Conservation (phyloP, 2,797 vertebrate species). For the Anguilla pacifica region DNA sequence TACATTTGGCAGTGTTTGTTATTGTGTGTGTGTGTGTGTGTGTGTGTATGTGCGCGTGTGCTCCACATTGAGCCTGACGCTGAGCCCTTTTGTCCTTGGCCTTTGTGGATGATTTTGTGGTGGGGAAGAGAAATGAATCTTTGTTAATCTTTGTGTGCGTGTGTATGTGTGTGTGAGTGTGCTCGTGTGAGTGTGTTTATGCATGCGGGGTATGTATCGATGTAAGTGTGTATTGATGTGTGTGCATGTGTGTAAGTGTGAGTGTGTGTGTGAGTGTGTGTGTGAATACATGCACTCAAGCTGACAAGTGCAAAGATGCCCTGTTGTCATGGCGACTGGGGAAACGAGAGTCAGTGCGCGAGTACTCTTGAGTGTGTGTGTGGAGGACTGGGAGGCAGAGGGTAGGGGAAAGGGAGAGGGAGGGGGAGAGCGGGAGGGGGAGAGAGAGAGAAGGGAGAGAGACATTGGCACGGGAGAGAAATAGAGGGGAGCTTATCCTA, state of each 20-base stretch:
- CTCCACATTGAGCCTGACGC: background rate
- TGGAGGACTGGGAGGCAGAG: background rate
- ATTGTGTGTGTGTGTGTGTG: background rate
- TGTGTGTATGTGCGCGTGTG: background rate
- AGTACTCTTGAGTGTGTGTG: background rate
- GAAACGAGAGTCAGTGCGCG: background rate
- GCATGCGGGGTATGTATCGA: background rate
- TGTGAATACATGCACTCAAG: background rate
- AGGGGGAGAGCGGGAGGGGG: background rate
- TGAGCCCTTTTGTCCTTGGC: background rate
- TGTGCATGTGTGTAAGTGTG: background rate
- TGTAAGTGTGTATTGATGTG: background rate
- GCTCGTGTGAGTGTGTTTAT: background rate
- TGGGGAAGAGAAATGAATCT: background rate
- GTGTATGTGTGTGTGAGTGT: background rate
- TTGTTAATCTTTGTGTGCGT: background rate
- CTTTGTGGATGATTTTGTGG: background rate
- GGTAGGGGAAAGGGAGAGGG: background rate
- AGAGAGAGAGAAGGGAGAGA: slow-evolving; percentile 18
- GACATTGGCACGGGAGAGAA: background rate
- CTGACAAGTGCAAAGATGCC: slow-evolving; percentile 11
- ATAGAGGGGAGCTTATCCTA: background rate
- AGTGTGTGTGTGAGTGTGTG: background rate
- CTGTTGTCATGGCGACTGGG: slow-evolving; percentile 19
- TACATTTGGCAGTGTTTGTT: too few species aligned